Conservation (phyloP, 2,797 vertebrate species). For the Aythya fuligula region DNA sequence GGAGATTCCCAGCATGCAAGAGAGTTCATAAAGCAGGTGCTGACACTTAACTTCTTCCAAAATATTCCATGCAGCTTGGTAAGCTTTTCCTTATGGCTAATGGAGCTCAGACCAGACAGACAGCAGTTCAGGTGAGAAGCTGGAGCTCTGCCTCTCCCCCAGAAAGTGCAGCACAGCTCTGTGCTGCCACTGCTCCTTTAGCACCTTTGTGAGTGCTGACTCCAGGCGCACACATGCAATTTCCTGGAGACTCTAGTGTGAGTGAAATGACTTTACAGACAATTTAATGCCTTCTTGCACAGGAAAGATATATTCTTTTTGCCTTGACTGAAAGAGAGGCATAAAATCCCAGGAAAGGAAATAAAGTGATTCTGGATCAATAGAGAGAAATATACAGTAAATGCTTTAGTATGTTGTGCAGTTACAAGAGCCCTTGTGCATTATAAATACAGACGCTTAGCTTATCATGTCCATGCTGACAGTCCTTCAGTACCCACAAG, state of each 20-base stretch:
- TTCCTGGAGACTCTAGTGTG: neutral
- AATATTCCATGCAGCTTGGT: neutral
- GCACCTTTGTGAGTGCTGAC: neutral
- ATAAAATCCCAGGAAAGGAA: slow-evolving; percentile 37
- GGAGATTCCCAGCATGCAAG: neutral
- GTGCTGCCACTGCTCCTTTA: neutral
- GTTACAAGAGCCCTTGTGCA: neutral
- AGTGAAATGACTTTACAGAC: neutral
- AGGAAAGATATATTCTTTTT: slow-evolving; percentile 21
- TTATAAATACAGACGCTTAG: neutral
- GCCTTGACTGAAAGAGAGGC: neutral
- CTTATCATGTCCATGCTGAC: neutral
- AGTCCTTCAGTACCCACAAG: neutral
- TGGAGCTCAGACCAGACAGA: neutral
- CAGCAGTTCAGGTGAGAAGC: neutral
- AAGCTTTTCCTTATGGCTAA: neutral
- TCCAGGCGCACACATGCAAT: neutral
- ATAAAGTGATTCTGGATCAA: slow-evolving; percentile 9
- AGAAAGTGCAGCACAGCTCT: neutral
- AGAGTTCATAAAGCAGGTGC: neutral
- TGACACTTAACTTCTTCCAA: neutral
- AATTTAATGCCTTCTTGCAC: slow-evolving; percentile 39
- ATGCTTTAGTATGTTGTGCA: neutral
- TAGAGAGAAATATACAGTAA: neutral
- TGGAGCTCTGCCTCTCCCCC: neutral